Conservation (phyloP, 35 echinoderm and acorn worm species). For the Stichopus chloronotus region DNA sequence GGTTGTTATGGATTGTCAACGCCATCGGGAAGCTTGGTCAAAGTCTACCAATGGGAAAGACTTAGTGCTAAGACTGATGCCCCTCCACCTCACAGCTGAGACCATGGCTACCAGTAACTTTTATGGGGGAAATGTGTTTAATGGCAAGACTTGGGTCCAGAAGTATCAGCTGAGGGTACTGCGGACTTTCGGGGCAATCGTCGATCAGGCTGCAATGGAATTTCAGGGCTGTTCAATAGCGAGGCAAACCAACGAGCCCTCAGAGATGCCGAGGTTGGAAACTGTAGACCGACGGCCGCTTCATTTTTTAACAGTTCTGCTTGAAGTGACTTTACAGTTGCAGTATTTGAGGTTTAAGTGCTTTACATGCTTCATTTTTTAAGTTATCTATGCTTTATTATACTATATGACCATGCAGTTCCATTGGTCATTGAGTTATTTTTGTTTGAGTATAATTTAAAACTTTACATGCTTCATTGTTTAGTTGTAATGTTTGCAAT, state of each 20-base stretch:
- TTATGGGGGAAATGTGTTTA: slow-evolving; percentile 31
- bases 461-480: no score
- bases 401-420: no score
- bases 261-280: background rate
- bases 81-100: background rate
- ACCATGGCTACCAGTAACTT: background rate
- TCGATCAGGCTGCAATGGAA: slow-evolving; percentile 8
- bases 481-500: no score
- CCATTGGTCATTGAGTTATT: no score
- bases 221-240: background rate
- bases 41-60: background rate
- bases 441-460: no score
- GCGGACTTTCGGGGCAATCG: background rate
- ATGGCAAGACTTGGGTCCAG: background rate
- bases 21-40: background rate
- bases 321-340: no score
- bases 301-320: no score
- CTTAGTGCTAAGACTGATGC: slow-evolving; percentile 11
- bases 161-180: background rate
- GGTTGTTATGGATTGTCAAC: background rate
- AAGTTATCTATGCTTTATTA: no score
- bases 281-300: background rate
- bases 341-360: no score
- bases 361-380: no score
- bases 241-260: background rate